Percentiles rank a stretch among this genome's conserved stretches.
These are phyloP conservation scores for Neotragus pygmaeus DNA, from an alignment of 2,113 vertebrate genomes.

Conservation along the genomic window DNA sequence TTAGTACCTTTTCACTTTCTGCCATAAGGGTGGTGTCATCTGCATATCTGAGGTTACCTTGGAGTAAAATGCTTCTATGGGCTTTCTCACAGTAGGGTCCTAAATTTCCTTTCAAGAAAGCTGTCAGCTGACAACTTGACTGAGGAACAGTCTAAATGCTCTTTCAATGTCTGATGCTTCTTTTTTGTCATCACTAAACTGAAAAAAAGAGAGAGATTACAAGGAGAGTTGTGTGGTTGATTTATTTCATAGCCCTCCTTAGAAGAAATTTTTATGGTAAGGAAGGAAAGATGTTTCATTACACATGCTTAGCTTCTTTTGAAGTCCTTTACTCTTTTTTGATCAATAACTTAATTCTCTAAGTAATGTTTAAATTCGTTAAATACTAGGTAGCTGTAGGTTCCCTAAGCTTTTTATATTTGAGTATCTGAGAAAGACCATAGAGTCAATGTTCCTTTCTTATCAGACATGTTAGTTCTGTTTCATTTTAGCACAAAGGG, in stretches of 20 bases:
- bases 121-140: not conserved
- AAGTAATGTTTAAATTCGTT: not conserved
- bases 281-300: not conserved
- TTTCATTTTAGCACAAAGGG: not conserved
- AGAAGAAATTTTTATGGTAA: not conserved
- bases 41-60: not conserved
- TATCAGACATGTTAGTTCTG: not conserved
- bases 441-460: not conserved
- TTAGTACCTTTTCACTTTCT: too few relatives aligned
- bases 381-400: not conserved
- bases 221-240: not conserved
- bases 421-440: not conserved
- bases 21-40: too few relatives aligned
- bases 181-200: not conserved
- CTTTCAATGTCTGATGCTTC: not conserved
- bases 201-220: not conserved
- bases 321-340: not conserved
- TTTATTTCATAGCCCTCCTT: not conserved
- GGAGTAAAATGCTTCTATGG: not conserved
- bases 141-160: not conserved
- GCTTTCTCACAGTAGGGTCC: not conserved
- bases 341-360: not conserved
- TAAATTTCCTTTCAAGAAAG: not conserved
- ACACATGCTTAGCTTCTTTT: not conserved
- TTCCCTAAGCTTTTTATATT: not conserved